Evolutionary conservation across 2,113 vertebrate species (phyloP), one percentile per base, ranked within the genome.

Genomic region (Phalacrocorax aristotelis): DNA sequence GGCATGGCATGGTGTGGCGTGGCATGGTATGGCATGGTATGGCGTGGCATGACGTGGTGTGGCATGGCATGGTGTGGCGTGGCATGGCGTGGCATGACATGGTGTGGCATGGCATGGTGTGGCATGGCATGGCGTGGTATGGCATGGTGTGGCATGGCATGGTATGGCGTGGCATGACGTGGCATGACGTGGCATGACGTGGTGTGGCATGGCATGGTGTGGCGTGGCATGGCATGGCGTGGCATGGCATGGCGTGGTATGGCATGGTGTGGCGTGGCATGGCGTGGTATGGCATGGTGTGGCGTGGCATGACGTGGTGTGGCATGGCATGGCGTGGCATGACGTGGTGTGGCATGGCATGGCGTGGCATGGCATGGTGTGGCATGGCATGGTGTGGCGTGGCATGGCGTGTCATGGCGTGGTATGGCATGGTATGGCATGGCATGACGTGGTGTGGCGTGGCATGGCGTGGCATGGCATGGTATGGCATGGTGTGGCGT

Each of bases 141-240:
- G 69, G 26, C 3, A 38, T 11, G 8, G n/a, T n/a, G n/a, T n/a
- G n/a, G n/a, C n/a, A n/a, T n/a, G n/a, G 42, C 42, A 6, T 15
- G 42, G 42, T 3, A 15, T 3, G 13, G 22, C 1, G 4, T 18
- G 11, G 52, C 1, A 16, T 6, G 1, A 20, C 2, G 2, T 21
- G 25, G 42, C 3, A 30, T 29, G n/a, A n/a, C n/a, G n/a, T n/a
- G n/a, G n/a, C n/a, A n/a, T n/a, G n/a, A n/a, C n/a, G n/a, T n/a
- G n/a, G n/a, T n/a, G n/a, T n/a, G n/a, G n/a, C n/a, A n/a, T n/a
- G n/a, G n/a, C n/a, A n/a, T n/a, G n/a, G n/a, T n/a, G n/a, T n/a
- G n/a, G n/a, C n/a, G n/a, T n/a, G 15, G 26, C 0, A 6, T 13
- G 30, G 18, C 1, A 7, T 17, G 36, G 42, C 0, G 13, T 6